Percentiles rank a stretch among this genome's conserved stretches.
These are phyloP conservation scores for Abrostola tripartita DNA, from an alignment of 2,888 invertebrate species.

Conservation along the genomic window DNA sequence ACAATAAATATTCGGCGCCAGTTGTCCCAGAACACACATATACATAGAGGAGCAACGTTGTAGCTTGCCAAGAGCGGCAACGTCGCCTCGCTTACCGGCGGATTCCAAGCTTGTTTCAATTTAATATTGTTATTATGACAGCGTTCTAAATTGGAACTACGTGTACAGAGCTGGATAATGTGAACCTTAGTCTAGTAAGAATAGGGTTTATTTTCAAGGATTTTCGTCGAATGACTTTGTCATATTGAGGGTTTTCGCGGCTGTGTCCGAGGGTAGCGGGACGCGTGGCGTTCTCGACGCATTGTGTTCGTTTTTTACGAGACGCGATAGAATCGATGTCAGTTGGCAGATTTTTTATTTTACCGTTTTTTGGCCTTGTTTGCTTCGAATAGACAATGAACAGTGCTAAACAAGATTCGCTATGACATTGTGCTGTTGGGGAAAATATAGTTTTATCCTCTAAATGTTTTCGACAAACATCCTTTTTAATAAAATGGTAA, in stretches of 20 bases:
- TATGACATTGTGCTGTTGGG: slow-evolving; percentile 34
- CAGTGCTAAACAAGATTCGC: slow-evolving; percentile 43
- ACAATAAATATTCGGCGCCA: slow-evolving; percentile 89
- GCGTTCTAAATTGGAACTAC: slow-evolving; percentile 62
- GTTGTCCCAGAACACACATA: slow-evolving; percentile 87
- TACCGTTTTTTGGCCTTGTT: slow-evolving; percentile 87
- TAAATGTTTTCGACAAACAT: slow-evolving; percentile 19
- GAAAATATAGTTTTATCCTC: slow-evolving; percentile 42
- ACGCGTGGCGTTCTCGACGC: slow-evolving; percentile 79
- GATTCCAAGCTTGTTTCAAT: slow-evolving; percentile 83
- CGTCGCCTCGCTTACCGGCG: slow-evolving; percentile 78
- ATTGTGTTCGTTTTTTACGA: slow-evolving; percentile 84
- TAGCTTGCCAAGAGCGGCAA: slow-evolving; percentile 83
- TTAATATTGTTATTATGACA: slow-evolving; percentile 64
- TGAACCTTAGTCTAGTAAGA: slow-evolving; percentile 14
- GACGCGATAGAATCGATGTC: slow-evolving; percentile 86
- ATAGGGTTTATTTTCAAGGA: slow-evolving; percentile 58
- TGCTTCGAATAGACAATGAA: slow-evolving; percentile 57
- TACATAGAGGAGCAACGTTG: slow-evolving; percentile 83
- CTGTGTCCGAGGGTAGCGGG: slow-evolving; percentile 82
- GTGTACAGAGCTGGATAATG: slow-evolving; percentile 13
- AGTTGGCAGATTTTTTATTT: slow-evolving; percentile 88
- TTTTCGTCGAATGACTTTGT: slow-evolving; percentile 63
- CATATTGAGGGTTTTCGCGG: slow-evolving; percentile 51
- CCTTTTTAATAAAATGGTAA: slow-evolving; percentile 13